Percentiles rank a stretch among this genome's conserved stretches.
phyloP scores from a whole-genome alignment of 2,888 invertebrate genomes.

The Conistra vaccinii region DNA sequence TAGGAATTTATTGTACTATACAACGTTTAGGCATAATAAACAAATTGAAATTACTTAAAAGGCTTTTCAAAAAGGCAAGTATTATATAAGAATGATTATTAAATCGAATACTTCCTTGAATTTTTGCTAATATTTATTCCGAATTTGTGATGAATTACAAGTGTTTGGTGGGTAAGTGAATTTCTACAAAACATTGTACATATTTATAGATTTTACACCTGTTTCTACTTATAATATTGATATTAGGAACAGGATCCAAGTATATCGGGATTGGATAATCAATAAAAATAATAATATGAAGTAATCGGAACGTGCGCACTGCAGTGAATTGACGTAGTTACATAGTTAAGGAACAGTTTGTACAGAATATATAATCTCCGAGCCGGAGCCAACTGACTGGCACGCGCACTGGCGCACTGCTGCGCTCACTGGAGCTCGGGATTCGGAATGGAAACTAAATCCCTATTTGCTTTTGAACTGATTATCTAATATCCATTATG shows the following conservation, averaged over 20 bases:
- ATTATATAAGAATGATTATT: conserved; percentile 31
- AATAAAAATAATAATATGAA: conserved; percentile 8
- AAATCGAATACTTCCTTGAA: conserved; percentile 31
- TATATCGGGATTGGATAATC: conserved; percentile 7
- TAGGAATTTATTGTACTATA: conserved; percentile 29
- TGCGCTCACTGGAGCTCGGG: not conserved
- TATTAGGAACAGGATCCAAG: not conserved
- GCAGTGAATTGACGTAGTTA: conserved; percentile 75
- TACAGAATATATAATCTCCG: not conserved
- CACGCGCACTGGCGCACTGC: not conserved
- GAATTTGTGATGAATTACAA: conserved; percentile 16
- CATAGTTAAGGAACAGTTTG: not conserved
- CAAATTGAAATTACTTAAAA: conserved; percentile 33
- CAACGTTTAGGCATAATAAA: conserved; percentile 23
- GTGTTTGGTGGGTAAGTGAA: conserved; percentile 24
- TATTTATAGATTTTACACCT: conserved; percentile 16
- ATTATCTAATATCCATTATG: not conserved
- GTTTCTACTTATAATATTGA: conserved; percentile 18
- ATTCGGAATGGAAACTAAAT: not conserved
- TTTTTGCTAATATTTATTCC: conserved; percentile 20
- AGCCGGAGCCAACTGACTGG: not conserved
- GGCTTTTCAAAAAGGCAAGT: conserved; percentile 58
- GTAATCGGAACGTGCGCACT: conserved; percentile 66
- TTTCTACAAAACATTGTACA: conserved; percentile 26
- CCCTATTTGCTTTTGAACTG: not conserved